A percentile compares a stretch with the other conserved stretches of the same genome.
phyloP scores from a whole-genome alignment of 2,113 vertebrate genomes.

The Athene noctua region DNA sequence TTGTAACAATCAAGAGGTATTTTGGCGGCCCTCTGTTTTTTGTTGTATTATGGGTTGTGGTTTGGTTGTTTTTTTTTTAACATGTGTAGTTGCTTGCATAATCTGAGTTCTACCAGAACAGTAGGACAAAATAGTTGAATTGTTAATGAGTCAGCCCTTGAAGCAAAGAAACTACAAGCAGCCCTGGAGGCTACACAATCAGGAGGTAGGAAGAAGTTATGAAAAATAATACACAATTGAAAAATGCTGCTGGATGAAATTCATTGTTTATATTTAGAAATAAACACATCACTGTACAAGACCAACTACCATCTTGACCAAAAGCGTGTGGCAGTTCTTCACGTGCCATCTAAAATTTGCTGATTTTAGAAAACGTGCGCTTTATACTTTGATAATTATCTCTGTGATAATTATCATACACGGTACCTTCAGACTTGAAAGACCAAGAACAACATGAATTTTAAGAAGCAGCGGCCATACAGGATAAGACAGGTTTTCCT shows the following conservation, averaged over 20 bases:
- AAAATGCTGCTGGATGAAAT: background rate
- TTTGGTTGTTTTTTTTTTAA: background rate
- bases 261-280: background rate
- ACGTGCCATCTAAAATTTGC: background rate
- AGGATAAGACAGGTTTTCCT: background rate
- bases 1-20: background rate
- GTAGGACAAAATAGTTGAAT: background rate
- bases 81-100: background rate
- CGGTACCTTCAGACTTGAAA: background rate
- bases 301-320: background rate
- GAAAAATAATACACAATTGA: background rate
- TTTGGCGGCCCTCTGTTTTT: background rate
- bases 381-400: background rate
- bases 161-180: background rate
- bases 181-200: background rate
- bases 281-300: background rate
- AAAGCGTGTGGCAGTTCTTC: background rate
- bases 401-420: background rate
- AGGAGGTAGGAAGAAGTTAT: background rate
- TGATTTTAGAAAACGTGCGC: background rate
- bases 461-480: background rate
- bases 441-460: background rate
- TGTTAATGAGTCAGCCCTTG: background rate
- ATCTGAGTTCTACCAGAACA: background rate
- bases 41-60: background rate